A percentile compares a stretch with the other conserved stretches of the same genome.
These are phyloP conservation scores for Macropodus opercularis DNA, from an alignment of 2,797 vertebrate species.

Conservation along the genomic window DNA sequence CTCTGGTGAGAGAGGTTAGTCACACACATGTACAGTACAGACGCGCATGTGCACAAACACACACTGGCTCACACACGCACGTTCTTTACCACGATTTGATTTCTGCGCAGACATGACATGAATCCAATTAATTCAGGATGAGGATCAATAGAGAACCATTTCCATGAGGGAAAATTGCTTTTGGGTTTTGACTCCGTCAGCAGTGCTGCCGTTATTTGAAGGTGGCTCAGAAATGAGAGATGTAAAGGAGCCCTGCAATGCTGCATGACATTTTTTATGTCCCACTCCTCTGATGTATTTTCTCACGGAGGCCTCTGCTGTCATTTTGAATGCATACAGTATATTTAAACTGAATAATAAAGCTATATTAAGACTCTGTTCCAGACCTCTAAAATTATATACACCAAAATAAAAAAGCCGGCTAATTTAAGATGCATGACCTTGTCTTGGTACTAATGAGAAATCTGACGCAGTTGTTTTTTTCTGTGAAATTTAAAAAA, in stretches of 20 bases:
- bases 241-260: slow-evolving; percentile 56
- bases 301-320: slow-evolving; percentile 24
- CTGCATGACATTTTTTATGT: slow-evolving; percentile 43
- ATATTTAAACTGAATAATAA: slow-evolving; percentile 32
- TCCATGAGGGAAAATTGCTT: slow-evolving; percentile 77
- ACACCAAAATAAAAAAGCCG: slow-evolving; percentile 15
- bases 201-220: slow-evolving; percentile 68
- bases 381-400: background rate
- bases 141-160: slow-evolving; percentile 79
- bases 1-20: slow-evolving; percentile 12
- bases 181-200: slow-evolving; percentile 74
- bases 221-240: slow-evolving; percentile 65
- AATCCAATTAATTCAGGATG: slow-evolving; percentile 77
- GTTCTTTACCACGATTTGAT: slow-evolving; percentile 62
- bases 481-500: background rate
- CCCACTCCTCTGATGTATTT: slow-evolving; percentile 38
- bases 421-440: background rate
- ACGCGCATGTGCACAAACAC: slow-evolving; percentile 8
- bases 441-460: slow-evolving; percentile 10
- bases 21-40: slow-evolving; percentile 25
- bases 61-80: slow-evolving; percentile 8
- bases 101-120: slow-evolving; percentile 69
- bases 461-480: slow-evolving; percentile 11
- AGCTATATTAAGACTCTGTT: slow-evolving; percentile 18
- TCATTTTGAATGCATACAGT: slow-evolving; percentile 6